phyloP scores from a whole-genome alignment of 2,888 invertebrate species.

The Zygothrica quintamaculata region DNA sequence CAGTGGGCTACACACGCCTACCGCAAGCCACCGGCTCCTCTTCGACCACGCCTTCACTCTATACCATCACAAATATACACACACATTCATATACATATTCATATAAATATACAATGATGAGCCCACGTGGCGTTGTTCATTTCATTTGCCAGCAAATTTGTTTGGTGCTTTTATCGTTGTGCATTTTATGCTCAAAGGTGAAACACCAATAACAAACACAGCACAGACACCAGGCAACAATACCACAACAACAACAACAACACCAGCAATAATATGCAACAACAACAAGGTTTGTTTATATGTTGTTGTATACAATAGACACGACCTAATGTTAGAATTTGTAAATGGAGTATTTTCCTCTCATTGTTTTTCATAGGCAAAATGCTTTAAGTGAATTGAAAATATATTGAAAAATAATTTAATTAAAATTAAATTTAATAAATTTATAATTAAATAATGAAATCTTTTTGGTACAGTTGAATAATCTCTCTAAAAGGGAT shows the following conservation, averaged over 20 bases:
- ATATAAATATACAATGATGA: conserved; percentile 19
- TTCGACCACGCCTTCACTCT: conserved; percentile 30
- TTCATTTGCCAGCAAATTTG: conserved; percentile 67
- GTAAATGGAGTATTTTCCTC: no score
- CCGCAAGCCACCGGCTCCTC: conserved; percentile 32
- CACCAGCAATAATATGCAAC: conserved; percentile 19
- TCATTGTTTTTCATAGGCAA: not conserved
- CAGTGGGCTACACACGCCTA: conserved; percentile 53
- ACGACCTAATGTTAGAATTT: conserved; percentile 14
- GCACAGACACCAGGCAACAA: conserved; percentile 16
- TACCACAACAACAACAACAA: conserved; percentile 16
- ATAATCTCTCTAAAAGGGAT: no score
- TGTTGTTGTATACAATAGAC: conserved; percentile 51
- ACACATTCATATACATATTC: not conserved
- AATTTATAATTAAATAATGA: no score
- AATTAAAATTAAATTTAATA: not conserved
- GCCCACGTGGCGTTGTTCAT: conserved; percentile 61
- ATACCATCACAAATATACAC: conserved; percentile 12
- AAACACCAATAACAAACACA: conserved; percentile 36
- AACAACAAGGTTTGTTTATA: conserved; percentile 45
- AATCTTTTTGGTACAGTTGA: no score
- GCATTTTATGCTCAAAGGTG: conserved; percentile 68
- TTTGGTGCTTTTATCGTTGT: conserved; percentile 52
- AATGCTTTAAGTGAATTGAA: conserved; percentile 21
- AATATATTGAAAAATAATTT: conserved; percentile 17